Percentiles rank a stretch among this genome's conserved stretches.
Evolutionary conservation across 2,113 vertebrate species (phyloP).

Genomic region (Chrysochloris asiatica): DNA sequence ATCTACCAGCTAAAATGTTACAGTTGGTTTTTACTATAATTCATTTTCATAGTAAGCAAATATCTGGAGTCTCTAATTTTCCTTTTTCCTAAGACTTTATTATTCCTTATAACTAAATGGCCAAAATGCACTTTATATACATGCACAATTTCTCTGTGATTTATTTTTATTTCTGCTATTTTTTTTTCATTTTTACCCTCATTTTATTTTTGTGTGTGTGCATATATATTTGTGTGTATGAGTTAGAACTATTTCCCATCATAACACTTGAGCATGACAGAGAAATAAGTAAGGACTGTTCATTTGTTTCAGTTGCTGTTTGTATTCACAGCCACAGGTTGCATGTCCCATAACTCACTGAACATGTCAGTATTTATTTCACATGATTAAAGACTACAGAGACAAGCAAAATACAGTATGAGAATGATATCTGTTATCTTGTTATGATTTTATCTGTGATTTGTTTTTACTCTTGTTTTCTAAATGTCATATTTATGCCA

Average conservation of each 20-base stretch:
- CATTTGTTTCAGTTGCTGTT: not conserved
- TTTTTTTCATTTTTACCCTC: not conserved
- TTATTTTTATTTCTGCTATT: too few relatives aligned
- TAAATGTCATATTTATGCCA: not conserved
- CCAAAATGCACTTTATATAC: too few relatives aligned
- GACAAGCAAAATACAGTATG: not conserved
- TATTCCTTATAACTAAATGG: too few relatives aligned
- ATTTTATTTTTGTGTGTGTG: not conserved
- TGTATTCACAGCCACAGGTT: not conserved
- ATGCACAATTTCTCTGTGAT: too few relatives aligned
- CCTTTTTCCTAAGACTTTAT: too few relatives aligned
- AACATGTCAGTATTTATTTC: not conserved
- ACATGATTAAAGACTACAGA: not conserved
- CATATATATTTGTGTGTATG: too few relatives aligned
- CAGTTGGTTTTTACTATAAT: too few relatives aligned
- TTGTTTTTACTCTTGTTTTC: constrained; percentile 33
- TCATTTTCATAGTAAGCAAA: too few relatives aligned
- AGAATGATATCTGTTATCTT: not conserved
- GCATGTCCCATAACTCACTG: not conserved
- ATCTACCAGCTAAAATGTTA: too few relatives aligned
- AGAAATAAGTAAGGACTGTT: not conserved
- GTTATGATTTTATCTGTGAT: not conserved
- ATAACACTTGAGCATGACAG: not conserved
- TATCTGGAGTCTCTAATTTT: too few relatives aligned
- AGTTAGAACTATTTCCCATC: not conserved